Evolutionary conservation across 2,797 vertebrate species (phyloP).

Genomic region (Acanthis flammea): DNA sequence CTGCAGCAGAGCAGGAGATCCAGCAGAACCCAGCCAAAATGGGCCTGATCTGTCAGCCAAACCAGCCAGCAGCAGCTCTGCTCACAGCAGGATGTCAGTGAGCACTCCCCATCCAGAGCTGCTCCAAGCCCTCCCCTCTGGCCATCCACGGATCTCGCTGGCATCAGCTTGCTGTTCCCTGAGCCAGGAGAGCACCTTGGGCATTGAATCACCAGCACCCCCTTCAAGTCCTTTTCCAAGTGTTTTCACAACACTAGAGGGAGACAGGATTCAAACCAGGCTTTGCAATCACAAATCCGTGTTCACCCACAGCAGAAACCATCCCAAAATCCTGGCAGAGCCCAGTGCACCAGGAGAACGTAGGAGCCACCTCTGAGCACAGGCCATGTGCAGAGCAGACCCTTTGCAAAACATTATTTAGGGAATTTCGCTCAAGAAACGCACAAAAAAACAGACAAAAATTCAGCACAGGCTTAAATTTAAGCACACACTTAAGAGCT

Average conservation of each 20-base stretch:
- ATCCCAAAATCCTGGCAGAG: accelerated
- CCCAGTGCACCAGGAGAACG: accelerated
- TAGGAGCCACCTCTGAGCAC: background rate
- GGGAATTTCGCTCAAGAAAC: background rate
- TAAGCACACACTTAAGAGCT: background rate
- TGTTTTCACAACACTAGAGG: slow-evolving; percentile 7
- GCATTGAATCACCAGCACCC: background rate
- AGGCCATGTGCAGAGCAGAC: accelerated
- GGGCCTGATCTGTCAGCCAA: background rate
- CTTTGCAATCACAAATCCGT: background rate
- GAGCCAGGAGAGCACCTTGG: background rate
- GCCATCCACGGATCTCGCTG: background rate
- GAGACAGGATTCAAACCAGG: slow-evolving; percentile 7
- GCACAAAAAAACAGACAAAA: background rate
- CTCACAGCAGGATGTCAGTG: accelerated
- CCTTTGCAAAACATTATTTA: background rate
- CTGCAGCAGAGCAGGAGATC: background rate
- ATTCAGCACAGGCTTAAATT: background rate
- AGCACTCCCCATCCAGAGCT: background rate
- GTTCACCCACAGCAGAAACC: background rate
- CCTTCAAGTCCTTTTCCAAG: background rate
- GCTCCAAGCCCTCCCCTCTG: background rate
- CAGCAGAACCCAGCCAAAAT: background rate
- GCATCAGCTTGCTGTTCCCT: background rate
- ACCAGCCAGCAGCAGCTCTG: background rate